A percentile compares a stretch with the other conserved stretches of the same genome.
phyloP scores from a whole-genome alignment of 2,797 vertebrate species.

The Enteromius fasciolatus region DNA sequence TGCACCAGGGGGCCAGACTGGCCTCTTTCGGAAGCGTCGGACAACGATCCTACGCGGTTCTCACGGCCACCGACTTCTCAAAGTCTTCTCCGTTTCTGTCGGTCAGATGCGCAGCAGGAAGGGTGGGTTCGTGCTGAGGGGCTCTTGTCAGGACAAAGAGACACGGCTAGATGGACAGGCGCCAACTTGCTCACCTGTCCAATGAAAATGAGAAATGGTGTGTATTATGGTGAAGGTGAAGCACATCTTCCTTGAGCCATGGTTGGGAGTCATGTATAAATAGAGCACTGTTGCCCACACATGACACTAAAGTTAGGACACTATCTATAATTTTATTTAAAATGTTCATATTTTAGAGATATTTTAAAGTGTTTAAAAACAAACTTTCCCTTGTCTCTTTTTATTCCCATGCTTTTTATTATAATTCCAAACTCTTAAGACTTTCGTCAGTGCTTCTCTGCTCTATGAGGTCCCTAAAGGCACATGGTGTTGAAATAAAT shows the following conservation, averaged over 20 bases:
- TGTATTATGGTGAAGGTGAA: conserved; percentile 1
- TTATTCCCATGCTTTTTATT: background rate
- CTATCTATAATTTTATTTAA: too few species aligned
- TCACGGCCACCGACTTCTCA: conserved; percentile 56
- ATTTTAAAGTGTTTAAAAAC: too few species aligned
- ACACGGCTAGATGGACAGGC: conserved; percentile 5
- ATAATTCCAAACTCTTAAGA: background rate
- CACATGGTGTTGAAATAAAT: background rate
- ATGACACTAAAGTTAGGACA: background rate
- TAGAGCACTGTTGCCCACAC: background rate
- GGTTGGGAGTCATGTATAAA: background rate
- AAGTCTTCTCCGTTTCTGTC: conserved; percentile 49
- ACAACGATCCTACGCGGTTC: conserved; percentile 48
- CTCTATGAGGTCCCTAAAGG: background rate
- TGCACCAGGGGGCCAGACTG: conserved; percentile 66
- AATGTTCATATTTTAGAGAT: too few species aligned
- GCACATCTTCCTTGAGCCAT: background rate
- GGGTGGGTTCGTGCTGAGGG: background rate
- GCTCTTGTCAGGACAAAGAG: conserved; percentile 22
- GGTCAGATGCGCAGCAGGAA: conserved; percentile 23
- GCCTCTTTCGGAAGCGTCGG: conserved; percentile 66
- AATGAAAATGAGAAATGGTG: conserved; percentile 11
- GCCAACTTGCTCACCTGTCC: conserved; percentile 36
- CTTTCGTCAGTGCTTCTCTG: background rate
- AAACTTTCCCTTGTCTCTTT: background rate